These are phyloP conservation scores for Trogon melanurus DNA, from an alignment of 2,113 vertebrate genomes.

Conservation along the genomic window DNA sequence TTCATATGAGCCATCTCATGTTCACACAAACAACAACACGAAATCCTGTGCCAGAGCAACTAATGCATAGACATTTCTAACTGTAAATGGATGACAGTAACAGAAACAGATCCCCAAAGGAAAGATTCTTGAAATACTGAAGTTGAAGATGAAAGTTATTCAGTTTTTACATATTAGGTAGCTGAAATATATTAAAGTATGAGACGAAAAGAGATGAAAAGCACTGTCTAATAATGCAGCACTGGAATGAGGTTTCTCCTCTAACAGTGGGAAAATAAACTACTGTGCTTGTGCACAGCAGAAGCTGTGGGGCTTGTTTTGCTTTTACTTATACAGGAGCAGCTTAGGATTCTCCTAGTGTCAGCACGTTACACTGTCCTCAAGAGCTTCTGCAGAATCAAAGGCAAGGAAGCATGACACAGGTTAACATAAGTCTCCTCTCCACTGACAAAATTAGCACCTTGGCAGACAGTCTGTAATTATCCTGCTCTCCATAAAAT, in stretches of 20 bases:
- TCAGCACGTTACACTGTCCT: not conserved
- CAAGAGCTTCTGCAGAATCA: not conserved
- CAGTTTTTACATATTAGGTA: not conserved
- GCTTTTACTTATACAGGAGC: not conserved
- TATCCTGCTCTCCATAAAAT: not conserved
- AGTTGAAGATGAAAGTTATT: not conserved
- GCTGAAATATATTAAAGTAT: not conserved
- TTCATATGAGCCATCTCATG: not conserved
- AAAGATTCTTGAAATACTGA: not conserved
- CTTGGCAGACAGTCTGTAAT: not conserved
- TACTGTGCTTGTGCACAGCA: not conserved
- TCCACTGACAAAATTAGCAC: not conserved
- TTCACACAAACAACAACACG: conserved; percentile 5
- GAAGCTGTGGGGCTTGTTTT: not conserved
- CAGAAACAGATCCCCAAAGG: not conserved
- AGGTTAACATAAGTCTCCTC: not conserved
- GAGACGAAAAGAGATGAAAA: not conserved
- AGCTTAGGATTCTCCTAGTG: not conserved
- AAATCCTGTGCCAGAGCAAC: not conserved
- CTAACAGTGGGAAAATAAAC: not conserved
- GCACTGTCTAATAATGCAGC: not conserved
- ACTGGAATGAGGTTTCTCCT: not conserved
- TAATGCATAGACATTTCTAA: not conserved
- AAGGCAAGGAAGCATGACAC: not conserved
- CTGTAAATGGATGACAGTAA: not conserved